These are phyloP conservation scores for Stictocephala bisonia DNA, from an alignment of 2,888 invertebrate genomes.

Conservation along the genomic window DNA sequence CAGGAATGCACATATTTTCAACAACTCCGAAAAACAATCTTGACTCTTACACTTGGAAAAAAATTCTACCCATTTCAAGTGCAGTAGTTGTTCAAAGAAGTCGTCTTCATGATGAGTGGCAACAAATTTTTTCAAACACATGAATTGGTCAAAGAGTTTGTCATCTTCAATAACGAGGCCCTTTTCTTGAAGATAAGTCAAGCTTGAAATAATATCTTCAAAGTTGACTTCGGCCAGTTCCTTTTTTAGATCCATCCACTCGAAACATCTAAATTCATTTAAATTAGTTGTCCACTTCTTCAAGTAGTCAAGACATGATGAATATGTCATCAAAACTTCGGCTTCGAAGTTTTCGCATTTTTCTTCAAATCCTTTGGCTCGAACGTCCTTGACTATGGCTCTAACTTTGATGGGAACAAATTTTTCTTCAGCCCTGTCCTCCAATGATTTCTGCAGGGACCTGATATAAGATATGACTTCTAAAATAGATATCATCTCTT, in stretches of 20 bases:
- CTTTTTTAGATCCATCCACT: too few relatives aligned
- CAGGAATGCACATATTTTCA: slow-evolving; percentile 3
- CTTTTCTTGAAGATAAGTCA: background rate
- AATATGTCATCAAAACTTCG: background rate
- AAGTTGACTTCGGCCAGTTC: too few relatives aligned
- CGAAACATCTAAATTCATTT: background rate
- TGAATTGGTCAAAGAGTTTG: slow-evolving; percentile 27
- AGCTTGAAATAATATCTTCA: too few relatives aligned
- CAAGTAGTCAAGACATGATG: slow-evolving; percentile 37
- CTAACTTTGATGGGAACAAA: too few relatives aligned
- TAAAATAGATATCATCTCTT: slow-evolving; percentile 18
- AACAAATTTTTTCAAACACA: slow-evolving; percentile 12
- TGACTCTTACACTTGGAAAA: background rate
- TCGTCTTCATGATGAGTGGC: background rate
- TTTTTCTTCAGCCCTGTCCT: too few relatives aligned
- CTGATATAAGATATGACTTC: too few relatives aligned
- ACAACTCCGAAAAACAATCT: background rate
- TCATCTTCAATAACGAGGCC: slow-evolving; percentile 9
- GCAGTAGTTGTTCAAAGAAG: slow-evolving; percentile 1
- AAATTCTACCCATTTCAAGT: slow-evolving; percentile 15
- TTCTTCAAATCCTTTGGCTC: too few relatives aligned
- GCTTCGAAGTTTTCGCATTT: too few relatives aligned
- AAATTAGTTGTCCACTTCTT: slow-evolving; percentile 9
- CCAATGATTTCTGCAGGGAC: too few relatives aligned
- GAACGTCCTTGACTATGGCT: too few relatives aligned